phyloP scores from a whole-genome alignment of 2,113 vertebrate genomes.

The Hydrolagus affinis region DNA sequence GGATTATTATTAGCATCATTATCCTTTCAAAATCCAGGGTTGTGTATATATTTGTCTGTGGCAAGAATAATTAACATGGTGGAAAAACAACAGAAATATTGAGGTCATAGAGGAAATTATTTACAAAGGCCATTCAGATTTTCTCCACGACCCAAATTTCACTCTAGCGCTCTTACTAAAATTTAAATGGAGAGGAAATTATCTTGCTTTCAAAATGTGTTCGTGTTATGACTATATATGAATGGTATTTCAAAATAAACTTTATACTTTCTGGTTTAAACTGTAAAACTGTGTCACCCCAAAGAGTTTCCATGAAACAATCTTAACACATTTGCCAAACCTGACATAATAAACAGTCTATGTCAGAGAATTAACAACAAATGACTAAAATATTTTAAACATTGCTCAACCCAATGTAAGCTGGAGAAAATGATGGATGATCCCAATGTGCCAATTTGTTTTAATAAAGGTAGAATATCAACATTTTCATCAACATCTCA shows the following conservation, averaged over 20 bases:
- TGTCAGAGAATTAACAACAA: too few species aligned
- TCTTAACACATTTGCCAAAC: too few species aligned
- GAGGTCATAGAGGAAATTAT: neutral
- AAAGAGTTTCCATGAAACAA: too few species aligned
- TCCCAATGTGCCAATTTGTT: neutral
- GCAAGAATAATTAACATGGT: too few species aligned
- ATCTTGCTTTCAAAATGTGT: neutral
- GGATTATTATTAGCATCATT: too few species aligned
- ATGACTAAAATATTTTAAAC: neutral
- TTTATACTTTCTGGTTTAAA: neutral
- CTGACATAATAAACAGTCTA: too few species aligned
- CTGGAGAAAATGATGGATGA: neutral
- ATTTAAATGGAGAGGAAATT: neutral
- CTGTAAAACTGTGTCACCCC: too few species aligned
- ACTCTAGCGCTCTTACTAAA: neutral
- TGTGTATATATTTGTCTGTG: too few species aligned
- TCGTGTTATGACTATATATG: neutral
- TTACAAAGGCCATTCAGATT: neutral
- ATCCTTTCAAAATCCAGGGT: too few species aligned
- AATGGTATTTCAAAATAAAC: neutral
- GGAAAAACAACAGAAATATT: too few species aligned
- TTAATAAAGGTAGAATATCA: too few species aligned
- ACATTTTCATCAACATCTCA: neutral
- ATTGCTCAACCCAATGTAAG: neutral
- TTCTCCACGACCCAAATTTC: neutral